Conservation (phyloP, 2,113 vertebrate species). For the Regulus satrapa region DNA sequence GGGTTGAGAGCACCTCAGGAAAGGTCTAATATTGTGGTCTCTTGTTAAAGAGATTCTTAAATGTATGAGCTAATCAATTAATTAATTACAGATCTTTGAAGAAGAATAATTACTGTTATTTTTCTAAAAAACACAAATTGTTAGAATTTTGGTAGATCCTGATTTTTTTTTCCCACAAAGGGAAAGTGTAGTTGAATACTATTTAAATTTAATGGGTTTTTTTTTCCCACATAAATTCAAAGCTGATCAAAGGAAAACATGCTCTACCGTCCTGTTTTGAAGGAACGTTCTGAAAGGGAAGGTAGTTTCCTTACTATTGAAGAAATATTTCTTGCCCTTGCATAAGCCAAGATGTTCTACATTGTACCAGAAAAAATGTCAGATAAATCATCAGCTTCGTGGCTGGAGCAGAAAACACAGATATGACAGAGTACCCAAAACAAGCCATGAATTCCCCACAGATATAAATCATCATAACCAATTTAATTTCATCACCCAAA, state of each 20-base stretch:
- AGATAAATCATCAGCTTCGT: background rate
- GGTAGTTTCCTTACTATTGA: background rate
- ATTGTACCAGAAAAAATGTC: background rate
- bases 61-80: background rate
- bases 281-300: background rate
- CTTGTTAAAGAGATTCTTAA: background rate
- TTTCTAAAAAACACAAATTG: background rate
- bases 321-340: background rate
- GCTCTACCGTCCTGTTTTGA: background rate
- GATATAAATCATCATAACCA: background rate
- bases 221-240: background rate
- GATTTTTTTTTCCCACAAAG: background rate
- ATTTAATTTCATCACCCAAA: background rate
- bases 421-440: background rate
- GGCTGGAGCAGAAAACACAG: background rate
- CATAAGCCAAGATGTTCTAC: background rate
- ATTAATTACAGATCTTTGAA: background rate
- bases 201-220: background rate
- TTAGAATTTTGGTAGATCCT: background rate
- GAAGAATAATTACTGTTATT: background rate
- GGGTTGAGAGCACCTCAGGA: background rate
- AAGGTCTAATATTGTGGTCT: background rate
- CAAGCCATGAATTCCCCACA: background rate
- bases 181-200: background rate
- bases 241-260: background rate